phyloP scores from a whole-genome alignment of 2,888 invertebrate genomes.

The Rotaria macrura region DNA sequence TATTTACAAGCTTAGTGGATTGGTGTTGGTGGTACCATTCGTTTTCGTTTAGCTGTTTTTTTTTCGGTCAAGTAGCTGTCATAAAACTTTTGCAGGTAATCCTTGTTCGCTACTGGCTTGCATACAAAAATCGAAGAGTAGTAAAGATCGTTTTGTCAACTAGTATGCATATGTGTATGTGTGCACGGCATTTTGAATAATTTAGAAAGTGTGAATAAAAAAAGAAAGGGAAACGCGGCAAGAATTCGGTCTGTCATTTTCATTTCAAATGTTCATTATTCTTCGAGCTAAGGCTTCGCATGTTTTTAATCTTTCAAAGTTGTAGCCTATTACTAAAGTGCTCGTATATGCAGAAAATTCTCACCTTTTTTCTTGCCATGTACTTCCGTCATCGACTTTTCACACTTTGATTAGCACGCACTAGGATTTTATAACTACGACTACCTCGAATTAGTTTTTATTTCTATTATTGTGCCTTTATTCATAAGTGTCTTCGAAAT shows the following conservation, averaged over 20 bases:
- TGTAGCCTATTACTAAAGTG: background rate
- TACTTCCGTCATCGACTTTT: background rate
- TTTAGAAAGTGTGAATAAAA: background rate
- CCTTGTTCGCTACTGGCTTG: slow-evolving; percentile 3
- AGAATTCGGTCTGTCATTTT: background rate
- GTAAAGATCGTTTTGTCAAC: background rate
- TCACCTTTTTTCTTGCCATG: background rate
- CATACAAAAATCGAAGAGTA: background rate
- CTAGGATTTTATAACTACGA: background rate
- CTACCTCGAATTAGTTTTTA: background rate
- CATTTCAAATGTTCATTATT: background rate
- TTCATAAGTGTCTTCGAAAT: slow-evolving; percentile 3
- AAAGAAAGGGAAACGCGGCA: background rate
- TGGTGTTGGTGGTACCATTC: background rate
- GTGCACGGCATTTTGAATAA: background rate
- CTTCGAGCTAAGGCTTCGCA: background rate
- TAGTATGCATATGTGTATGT: background rate
- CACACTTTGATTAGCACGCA: background rate
- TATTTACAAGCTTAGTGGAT: slow-evolving; percentile 6
- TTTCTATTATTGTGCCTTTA: background rate
- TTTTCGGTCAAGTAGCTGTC: background rate
- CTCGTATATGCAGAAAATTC: background rate
- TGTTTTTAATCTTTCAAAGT: slow-evolving; percentile 2
- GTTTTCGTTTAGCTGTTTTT: background rate
- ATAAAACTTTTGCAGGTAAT: background rate